Base-by-base conservation (phyloP, 1,140 invertebrate genomes). In the Aethina tumida region DNA sequence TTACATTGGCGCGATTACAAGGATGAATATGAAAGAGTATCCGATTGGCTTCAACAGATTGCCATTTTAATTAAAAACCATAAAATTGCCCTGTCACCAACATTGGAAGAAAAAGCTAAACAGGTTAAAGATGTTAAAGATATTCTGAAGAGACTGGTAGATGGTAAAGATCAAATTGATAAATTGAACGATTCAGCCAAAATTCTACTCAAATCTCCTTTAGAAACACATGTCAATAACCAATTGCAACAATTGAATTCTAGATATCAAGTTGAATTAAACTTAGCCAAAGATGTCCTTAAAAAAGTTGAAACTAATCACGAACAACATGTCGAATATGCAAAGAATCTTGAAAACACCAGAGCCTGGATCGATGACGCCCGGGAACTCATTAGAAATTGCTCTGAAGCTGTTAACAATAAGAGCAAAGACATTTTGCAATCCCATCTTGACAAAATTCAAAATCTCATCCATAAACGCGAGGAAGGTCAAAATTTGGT, bases 21-120 rank as follows among this genome's bases (percentile, higher is more conserved):
- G 60, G 88, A 93, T 53, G 88, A 93, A 62, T 90, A 87, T 58
- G 90, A 94, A 61, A 73, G 83, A 37, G 63, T 93, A 5, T 90
- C 86, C 38, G 87, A 92, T 57, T 96, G 91, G 91, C 60, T 97
- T 24, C 89, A 95, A 60, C 85, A 92, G 56, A 89, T 88, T 54
- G 89, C 95, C 55, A 86, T 91, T 46, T 70, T 91, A 9, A 80
- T 94, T 12, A 93, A 93, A 59, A 84, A 88, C 17, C 84, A 93
- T 49, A 91, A 92, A 58, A 79, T 87, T 17, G 79, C 85, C 22
- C 65, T 94, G 4, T 70, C 88, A 10, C 73, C 86, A 2, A 88
- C 80, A 49, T 67, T 88, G 2, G 71, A 76, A 26, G 91, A 95
- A 52, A 94, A 96, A 52, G 73, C 79, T 39, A 84, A 83, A 36